phyloP scores from a whole-genome alignment of 2,888 invertebrate genomes.

The Stenurella melanura region DNA sequence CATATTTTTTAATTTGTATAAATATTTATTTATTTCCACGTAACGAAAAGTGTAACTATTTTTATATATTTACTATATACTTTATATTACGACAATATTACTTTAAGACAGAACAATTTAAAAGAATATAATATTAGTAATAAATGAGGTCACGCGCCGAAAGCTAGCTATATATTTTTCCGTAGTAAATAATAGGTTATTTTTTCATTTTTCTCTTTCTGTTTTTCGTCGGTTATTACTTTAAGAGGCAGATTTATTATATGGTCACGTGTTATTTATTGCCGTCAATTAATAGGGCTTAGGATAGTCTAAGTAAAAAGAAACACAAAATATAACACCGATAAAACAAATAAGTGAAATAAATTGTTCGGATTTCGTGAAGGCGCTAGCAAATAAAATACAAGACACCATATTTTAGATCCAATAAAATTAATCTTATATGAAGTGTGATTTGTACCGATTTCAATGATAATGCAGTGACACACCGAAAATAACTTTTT shows the following conservation, averaged over 20 bases:
- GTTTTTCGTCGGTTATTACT: not conserved
- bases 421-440: not conserved
- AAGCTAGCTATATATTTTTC: too few relatives aligned
- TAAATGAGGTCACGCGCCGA: too few relatives aligned
- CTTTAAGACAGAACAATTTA: too few relatives aligned
- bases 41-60: too few relatives aligned
- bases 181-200: too few relatives aligned
- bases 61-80: too few relatives aligned
- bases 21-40: too few relatives aligned
- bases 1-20: too few relatives aligned
- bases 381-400: not conserved
- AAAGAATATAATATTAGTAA: too few relatives aligned
- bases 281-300: constrained; percentile 1
- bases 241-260: constrained; percentile 6
- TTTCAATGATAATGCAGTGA: not conserved
- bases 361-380: not conserved
- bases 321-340: constrained; percentile 2
- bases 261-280: constrained; percentile 10
- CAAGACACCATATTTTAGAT: not conserved
- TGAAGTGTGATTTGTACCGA: not conserved
- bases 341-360: constrained; percentile 1
- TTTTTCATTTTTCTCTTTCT: not conserved
- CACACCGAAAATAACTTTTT: not conserved
- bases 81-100: too few relatives aligned
- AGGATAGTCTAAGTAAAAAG: not conserved